Percentiles rank a stretch among this genome's conserved stretches.
These are phyloP conservation scores for Drosophila barbarae DNA, from an alignment of 2,888 invertebrate species.

Conservation along the genomic window DNA sequence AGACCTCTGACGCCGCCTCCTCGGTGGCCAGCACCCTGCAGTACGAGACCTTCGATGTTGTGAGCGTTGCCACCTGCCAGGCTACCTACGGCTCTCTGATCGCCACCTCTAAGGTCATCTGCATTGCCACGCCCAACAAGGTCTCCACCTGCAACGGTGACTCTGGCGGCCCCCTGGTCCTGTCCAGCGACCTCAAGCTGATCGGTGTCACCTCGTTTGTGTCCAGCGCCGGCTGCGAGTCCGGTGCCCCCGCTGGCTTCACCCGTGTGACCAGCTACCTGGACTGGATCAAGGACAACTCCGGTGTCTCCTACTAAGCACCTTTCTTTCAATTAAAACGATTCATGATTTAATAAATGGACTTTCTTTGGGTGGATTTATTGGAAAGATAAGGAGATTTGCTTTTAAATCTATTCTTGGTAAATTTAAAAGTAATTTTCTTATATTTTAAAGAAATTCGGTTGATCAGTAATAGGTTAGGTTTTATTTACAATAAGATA, in stretches of 20 bases:
- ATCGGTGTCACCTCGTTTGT: conserved; percentile 67
- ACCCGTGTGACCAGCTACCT: conserved; percentile 62
- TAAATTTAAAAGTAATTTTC: no score
- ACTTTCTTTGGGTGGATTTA: neutral
- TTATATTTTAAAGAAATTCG: no score
- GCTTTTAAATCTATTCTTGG: neutral
- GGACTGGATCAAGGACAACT: conserved; percentile 65
- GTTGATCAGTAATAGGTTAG: no score
- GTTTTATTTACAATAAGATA: no score
- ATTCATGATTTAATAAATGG: neutral
- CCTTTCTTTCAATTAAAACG: conserved; percentile 31
- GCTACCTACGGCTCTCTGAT: conserved; percentile 45
- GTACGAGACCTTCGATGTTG: conserved; percentile 67
- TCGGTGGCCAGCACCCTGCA: conserved; percentile 72
- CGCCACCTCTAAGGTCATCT: conserved; percentile 55
- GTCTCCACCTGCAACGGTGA: conserved; percentile 75
- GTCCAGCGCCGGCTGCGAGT: conserved; percentile 45
- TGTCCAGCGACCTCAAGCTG: conserved; percentile 22
- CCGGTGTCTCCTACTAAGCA: conserved; percentile 55
- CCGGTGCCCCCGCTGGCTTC: conserved; percentile 55
- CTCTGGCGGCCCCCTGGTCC: conserved; percentile 75
- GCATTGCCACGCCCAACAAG: conserved; percentile 60
- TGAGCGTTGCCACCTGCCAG: conserved; percentile 71
- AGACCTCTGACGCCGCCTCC: conserved; percentile 56
- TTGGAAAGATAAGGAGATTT: neutral